phyloP scores from a whole-genome alignment of 2,888 invertebrate genomes.

The Agriopis aurantiaria region DNA sequence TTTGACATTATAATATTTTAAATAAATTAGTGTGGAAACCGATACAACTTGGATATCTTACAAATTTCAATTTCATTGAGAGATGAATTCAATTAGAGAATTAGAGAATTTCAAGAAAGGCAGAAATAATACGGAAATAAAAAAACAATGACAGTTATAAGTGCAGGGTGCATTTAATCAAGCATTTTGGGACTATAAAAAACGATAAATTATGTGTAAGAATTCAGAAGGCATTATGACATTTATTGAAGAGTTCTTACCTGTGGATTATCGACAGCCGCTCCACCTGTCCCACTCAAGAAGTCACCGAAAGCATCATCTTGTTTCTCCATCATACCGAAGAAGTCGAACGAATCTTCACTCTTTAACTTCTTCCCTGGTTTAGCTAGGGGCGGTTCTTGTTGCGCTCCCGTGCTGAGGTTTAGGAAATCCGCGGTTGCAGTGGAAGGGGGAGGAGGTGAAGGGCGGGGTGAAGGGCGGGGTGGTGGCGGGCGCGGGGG shows the following conservation, averaged over 20 bases:
- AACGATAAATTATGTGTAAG: too few species aligned
- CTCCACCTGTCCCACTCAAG: constrained; percentile 64
- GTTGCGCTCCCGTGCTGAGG: constrained; percentile 50
- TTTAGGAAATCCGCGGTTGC: constrained; percentile 73
- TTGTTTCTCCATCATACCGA: constrained; percentile 86
- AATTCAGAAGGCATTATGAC: background rate
- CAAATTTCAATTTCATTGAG: too few species aligned
- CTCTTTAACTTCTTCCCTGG: constrained; percentile 65
- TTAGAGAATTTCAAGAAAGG: too few species aligned
- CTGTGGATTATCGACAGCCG: constrained; percentile 58
- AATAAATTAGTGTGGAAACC: too few species aligned
- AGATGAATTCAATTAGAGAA: too few species aligned
- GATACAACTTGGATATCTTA: too few species aligned
- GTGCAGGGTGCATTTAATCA: too few species aligned
- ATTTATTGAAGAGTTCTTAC: constrained; percentile 41
- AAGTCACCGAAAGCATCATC: constrained; percentile 82
- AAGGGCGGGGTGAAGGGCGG: constrained; percentile 47
- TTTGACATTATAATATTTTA: too few species aligned
- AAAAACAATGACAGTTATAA: too few species aligned
- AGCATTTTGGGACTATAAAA: too few species aligned
- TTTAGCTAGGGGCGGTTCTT: constrained; percentile 38
- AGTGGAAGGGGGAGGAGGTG: constrained; percentile 53
- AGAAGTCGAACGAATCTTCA: constrained; percentile 87
- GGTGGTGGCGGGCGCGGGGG: constrained; percentile 50
- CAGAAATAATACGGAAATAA: too few species aligned